These are phyloP conservation scores for Matsumyia berberina DNA, from an alignment of 2,888 invertebrate species.

Conservation along the genomic window DNA sequence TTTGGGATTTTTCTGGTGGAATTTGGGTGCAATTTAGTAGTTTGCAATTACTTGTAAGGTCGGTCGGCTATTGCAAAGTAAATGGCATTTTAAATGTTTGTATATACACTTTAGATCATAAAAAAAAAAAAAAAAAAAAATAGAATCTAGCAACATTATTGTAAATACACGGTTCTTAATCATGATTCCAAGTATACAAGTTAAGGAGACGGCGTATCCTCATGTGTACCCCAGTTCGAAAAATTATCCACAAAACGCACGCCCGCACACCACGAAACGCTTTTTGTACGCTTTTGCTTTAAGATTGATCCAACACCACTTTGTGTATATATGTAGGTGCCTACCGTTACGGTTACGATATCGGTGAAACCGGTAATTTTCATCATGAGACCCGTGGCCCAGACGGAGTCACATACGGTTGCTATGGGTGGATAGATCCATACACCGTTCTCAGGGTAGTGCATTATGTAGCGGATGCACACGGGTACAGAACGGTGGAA, in stretches of 20 bases:
- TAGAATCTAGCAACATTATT: constrained; percentile 42
- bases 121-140: constrained; percentile 43
- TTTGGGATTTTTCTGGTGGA: constrained; percentile 67
- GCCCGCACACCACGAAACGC: constrained; percentile 55
- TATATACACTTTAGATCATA: constrained; percentile 62
- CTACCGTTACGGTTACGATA: constrained; percentile 91
- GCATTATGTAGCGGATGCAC: constrained; percentile 91
- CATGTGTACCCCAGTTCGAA: constrained; percentile 46
- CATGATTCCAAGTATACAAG: constrained; percentile 47
- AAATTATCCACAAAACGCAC: constrained; percentile 50
- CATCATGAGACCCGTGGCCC: constrained; percentile 91
- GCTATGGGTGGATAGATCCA: constrained; percentile 91
- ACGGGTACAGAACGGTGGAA: constrained; percentile 90
- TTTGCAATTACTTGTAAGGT: constrained; percentile 59
- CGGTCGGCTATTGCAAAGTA: constrained; percentile 49
- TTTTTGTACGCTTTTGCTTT: constrained; percentile 73
- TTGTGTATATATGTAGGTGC: constrained; percentile 85
- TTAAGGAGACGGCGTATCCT: constrained; percentile 30
- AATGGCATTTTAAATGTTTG: constrained; percentile 55
- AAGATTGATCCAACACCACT: constrained; percentile 68
- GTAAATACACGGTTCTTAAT: constrained; percentile 60
- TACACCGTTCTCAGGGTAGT: constrained; percentile 88
- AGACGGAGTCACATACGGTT: constrained; percentile 91
- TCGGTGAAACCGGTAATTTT: constrained; percentile 90
- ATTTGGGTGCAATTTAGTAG: constrained; percentile 65